phyloP scores from a whole-genome alignment of 2,888 invertebrate species.

The Brassicogethes aeneus region DNA sequence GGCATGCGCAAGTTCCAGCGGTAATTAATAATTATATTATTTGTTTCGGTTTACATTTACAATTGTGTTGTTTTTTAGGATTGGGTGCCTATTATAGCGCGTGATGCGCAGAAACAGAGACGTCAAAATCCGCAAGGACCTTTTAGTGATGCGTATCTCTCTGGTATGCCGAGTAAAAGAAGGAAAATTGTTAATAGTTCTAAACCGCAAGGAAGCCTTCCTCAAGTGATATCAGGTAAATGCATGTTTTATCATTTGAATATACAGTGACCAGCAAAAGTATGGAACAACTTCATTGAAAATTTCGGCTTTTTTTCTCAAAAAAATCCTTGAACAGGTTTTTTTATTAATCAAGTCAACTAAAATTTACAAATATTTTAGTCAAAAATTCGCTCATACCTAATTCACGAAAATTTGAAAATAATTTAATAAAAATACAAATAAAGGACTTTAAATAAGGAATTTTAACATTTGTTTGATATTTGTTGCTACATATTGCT shows the following conservation, averaged over 20 bases:
- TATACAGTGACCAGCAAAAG: too few relatives aligned
- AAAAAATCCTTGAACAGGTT: too few relatives aligned
- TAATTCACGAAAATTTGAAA: too few relatives aligned
- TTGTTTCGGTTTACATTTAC: not conserved
- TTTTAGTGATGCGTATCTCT: slow-evolving; percentile 84
- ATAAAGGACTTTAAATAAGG: too few relatives aligned
- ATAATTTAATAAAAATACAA: too few relatives aligned
- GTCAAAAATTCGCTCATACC: too few relatives aligned
- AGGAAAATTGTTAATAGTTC: slow-evolving; percentile 57
- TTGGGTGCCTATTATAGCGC: slow-evolving; percentile 83
- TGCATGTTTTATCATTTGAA: slow-evolving; percentile 2
- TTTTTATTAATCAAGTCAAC: not conserved
- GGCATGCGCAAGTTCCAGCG: slow-evolving; percentile 54
- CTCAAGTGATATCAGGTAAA: slow-evolving; percentile 38
- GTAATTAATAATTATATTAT: slow-evolving; percentile 33
- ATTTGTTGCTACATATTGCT: too few relatives aligned
- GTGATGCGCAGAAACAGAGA: slow-evolving; percentile 68
- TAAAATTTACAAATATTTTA: not conserved
- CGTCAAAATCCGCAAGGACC: slow-evolving; percentile 48
- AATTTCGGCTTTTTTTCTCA: too few relatives aligned
- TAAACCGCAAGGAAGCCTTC: slow-evolving; percentile 38
- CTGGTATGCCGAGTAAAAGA: slow-evolving; percentile 83
- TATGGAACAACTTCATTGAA: too few relatives aligned
- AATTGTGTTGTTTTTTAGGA: slow-evolving; percentile 40
- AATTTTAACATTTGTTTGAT: too few relatives aligned